Evolutionary conservation across 2,888 invertebrate species (phyloP).

Genomic region (Anodontia alba): DNA sequence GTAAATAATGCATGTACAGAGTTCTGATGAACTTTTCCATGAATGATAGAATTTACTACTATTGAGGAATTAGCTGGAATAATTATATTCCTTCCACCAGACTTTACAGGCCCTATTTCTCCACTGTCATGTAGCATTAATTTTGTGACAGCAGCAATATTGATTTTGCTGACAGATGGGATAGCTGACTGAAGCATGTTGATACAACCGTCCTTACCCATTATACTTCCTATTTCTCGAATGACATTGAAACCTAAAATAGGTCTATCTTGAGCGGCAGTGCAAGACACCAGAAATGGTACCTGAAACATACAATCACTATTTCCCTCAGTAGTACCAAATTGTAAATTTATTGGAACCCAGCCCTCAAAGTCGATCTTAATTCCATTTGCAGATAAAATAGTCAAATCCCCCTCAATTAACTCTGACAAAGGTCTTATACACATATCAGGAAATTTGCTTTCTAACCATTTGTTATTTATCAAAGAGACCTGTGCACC

Average conservation of each 20-base stretch:
- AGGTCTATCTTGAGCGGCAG: slow-evolving; percentile 9
- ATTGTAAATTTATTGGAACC: slow-evolving; percentile 8
- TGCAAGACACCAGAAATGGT: slow-evolving; percentile 31
- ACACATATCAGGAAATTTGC: neutral
- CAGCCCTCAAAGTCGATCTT: slow-evolving; percentile 23
- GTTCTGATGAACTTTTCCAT: neutral
- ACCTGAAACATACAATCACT: neutral
- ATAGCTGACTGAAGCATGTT: neutral
- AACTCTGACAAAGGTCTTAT: slow-evolving; percentile 11
- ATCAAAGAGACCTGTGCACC: slow-evolving; percentile 45
- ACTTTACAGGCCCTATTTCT: neutral
- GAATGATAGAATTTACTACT: neutral
- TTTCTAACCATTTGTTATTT: too few relatives aligned
- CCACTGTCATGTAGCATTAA: neutral
- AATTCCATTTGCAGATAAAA: slow-evolving; percentile 20
- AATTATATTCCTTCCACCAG: neutral
- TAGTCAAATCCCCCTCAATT: too few relatives aligned
- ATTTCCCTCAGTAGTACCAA: neutral
- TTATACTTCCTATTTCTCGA: neutral
- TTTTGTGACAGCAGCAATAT: neutral
- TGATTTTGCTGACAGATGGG: neutral
- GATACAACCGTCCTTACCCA: neutral
- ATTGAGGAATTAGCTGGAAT: neutral
- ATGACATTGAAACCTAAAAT: slow-evolving; percentile 49
- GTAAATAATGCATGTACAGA: neutral